Evolutionary conservation across 2,888 invertebrate genomes (phyloP).

Genomic region (Apamea crenata): DNA sequence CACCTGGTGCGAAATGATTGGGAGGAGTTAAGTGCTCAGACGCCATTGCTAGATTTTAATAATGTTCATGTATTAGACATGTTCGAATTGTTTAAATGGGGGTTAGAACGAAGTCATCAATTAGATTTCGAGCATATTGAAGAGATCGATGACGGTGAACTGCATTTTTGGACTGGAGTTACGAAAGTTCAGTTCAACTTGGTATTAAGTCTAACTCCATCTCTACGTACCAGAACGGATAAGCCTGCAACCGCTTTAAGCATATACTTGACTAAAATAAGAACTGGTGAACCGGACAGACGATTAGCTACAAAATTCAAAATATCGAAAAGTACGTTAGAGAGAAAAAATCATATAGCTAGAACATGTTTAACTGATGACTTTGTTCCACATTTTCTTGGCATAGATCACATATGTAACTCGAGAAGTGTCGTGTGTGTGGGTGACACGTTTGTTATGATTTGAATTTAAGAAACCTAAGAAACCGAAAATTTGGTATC

Average conservation of each 20-base stretch:
- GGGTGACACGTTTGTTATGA: too few relatives aligned
- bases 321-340: conserved; percentile 66
- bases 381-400: background rate
- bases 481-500: too few relatives aligned
- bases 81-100: conserved; percentile 42
- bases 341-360: conserved; percentile 83
- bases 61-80: conserved; percentile 46
- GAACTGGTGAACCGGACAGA: too few relatives aligned
- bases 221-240: conserved; percentile 42
- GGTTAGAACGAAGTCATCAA: conserved; percentile 34
- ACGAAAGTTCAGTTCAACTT: conserved; percentile 46
- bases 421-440: too few relatives aligned
- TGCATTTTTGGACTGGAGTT: conserved; percentile 42
- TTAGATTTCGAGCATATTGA: conserved; percentile 50
- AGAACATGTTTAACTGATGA: conserved; percentile 54
- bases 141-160: conserved; percentile 45
- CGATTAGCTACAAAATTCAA: background rate
- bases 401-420: too few relatives aligned
- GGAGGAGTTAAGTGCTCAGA: too few relatives aligned
- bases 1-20: too few relatives aligned
- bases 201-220: conserved; percentile 45
- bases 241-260: conserved; percentile 44
- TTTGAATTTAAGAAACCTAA: too few relatives aligned
- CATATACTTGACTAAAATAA: too few relatives aligned
- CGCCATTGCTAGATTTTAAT: conserved; percentile 39